Percentiles rank a stretch among this genome's conserved stretches.
These are phyloP conservation scores for Pavo muticus DNA, from an alignment of 2,113 vertebrate genomes.

Conservation along the genomic window DNA sequence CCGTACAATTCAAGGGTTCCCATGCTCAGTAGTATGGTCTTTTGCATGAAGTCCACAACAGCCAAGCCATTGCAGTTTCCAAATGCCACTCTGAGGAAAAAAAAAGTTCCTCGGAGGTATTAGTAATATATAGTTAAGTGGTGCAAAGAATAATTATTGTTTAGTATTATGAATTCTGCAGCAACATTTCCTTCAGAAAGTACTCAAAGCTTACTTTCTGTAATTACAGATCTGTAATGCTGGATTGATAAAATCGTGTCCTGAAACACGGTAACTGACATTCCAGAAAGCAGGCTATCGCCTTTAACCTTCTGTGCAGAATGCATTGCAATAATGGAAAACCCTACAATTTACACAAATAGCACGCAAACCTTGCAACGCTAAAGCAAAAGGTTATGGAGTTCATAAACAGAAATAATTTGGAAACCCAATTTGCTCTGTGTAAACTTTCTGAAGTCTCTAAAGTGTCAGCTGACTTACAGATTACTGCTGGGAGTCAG, in stretches of 20 bases:
- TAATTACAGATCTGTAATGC: background rate
- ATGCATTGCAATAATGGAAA: background rate
- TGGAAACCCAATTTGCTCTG: background rate
- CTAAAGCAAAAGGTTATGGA: background rate
- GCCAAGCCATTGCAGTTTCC: conserved; percentile 94
- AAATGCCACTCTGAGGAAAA: conserved; percentile 87
- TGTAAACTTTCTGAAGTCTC: background rate
- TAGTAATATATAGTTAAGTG: background rate
- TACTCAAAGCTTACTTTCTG: background rate
- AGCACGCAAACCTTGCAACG: background rate
- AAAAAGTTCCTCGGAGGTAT: background rate
- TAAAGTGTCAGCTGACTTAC: background rate
- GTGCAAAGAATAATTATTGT: background rate
- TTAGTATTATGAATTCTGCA: background rate
- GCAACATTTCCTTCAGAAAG: background rate
- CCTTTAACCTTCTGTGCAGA: background rate
- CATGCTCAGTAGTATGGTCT: conserved; percentile 92
- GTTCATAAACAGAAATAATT: background rate
- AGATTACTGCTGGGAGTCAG: background rate
- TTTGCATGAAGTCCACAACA: conserved; percentile 97
- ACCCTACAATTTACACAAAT: background rate
- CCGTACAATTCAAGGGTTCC: conserved; percentile 92
- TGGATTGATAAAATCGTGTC: background rate
- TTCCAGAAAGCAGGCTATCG: background rate
- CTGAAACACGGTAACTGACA: background rate